phyloP scores from a whole-genome alignment of 2,797 vertebrate genomes.

The Pogonophryne albipinna region DNA sequence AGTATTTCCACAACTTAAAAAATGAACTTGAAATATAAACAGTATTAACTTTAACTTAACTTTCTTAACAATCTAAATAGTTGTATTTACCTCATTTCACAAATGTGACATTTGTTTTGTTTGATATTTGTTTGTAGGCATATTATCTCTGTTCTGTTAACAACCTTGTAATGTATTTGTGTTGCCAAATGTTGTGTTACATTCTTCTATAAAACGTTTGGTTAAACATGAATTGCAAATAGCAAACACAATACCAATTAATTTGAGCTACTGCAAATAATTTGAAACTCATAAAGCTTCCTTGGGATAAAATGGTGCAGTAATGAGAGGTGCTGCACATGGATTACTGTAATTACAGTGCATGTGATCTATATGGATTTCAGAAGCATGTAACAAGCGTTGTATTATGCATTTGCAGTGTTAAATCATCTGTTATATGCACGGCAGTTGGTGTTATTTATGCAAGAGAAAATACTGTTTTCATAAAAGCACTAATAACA shows the following conservation, averaged over 20 bases:
- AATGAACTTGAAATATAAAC: conserved; percentile 44
- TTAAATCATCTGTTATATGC: conserved; percentile 26
- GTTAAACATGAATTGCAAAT: conserved; percentile 25
- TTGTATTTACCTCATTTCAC: conserved; percentile 28
- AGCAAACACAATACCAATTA: conserved; percentile 14
- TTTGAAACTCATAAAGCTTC: conserved; percentile 5
- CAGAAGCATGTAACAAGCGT: conserved; percentile 9
- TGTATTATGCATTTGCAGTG: conserved; percentile 38
- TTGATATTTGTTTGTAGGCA: conserved; percentile 15
- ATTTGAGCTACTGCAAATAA: conserved; percentile 9
- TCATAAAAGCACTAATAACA: conserved; percentile 53
- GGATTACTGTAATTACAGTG: conserved; percentile 46
- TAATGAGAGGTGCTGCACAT: conserved; percentile 17
- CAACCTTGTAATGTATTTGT: background rate
- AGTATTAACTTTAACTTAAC: conserved; percentile 46
- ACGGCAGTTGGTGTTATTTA: conserved; percentile 26
- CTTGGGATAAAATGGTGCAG: conserved; percentile 17
- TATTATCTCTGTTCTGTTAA: background rate
- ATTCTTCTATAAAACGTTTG: conserved; percentile 4
- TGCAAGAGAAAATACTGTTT: conserved; percentile 47
- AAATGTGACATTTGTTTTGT: conserved; percentile 1
- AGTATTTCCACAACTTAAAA: conserved; percentile 28
- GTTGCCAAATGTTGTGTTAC: background rate
- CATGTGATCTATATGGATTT: conserved; percentile 16
- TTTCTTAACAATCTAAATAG: conserved; percentile 11